Evolutionary conservation across 2,113 vertebrate genomes (phyloP).

Genomic region (Cromileptes altivelis): DNA sequence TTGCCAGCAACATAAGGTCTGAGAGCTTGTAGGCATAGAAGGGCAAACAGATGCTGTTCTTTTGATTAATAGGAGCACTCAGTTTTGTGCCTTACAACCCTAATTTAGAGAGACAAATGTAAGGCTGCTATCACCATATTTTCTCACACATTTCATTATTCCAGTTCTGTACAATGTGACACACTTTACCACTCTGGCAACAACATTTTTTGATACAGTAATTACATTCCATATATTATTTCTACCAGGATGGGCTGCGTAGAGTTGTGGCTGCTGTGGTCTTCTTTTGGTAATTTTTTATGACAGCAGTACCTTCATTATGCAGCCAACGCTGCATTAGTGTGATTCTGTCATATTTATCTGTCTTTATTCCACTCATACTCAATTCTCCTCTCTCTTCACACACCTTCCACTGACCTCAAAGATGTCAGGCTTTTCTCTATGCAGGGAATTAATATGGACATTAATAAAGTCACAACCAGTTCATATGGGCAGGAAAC

Average conservation of each 20-base stretch:
- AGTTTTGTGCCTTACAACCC: constrained; percentile 31
- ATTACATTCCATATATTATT: constrained; percentile 35
- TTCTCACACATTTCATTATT: constrained; percentile 9
- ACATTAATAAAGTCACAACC: constrained; percentile 61
- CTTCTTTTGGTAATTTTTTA: constrained; percentile 11
- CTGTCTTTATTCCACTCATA: constrained; percentile 31
- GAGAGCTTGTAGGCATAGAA: constrained; percentile 32
- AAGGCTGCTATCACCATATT: constrained; percentile 21
- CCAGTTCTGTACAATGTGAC: not conserved
- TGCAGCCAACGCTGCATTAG: constrained; percentile 25
- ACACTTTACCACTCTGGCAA: constrained; percentile 20
- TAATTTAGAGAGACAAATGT: constrained; percentile 26
- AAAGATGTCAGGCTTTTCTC: not conserved
- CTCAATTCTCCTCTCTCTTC: not conserved
- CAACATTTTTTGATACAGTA: constrained; percentile 20
- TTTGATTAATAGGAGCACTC: constrained; percentile 34
- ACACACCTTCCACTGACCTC: constrained; percentile 15
- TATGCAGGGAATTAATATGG: constrained; percentile 46
- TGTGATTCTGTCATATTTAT: constrained; percentile 36
- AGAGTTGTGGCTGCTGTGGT: constrained; percentile 1
- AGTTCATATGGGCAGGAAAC: constrained; percentile 35
- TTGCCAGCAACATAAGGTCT: constrained; percentile 28
- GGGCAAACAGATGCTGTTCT: constrained; percentile 38
- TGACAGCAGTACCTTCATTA: constrained; percentile 40
- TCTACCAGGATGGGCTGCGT: constrained; percentile 14